Evolutionary conservation across 2,797 vertebrate species (phyloP), one percentile per base, ranked within the genome.

Genomic region (Scolopax rusticola): DNA sequence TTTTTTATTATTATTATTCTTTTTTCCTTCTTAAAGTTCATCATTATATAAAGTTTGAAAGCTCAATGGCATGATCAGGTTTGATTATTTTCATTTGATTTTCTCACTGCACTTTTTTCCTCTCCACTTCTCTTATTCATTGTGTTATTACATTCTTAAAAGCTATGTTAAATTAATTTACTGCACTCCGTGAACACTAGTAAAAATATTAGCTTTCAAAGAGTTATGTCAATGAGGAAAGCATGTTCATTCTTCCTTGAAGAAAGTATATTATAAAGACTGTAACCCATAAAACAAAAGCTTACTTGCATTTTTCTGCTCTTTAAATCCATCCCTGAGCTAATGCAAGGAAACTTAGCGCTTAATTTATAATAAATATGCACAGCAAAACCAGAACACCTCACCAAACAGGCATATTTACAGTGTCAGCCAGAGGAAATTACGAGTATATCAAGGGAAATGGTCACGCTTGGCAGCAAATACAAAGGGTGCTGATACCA

Each of bases 321-420:
- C 76, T 91, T 96, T 92, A 95, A 96, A 90, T 91, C 84, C 84
- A 79, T 88, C 92, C 79, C 32, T 79, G 68, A 92, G 93, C 48
- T 85, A 94, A 95, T 77, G 64, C 47, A 82, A 83, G 82, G 92
- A 71, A 89, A 96, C 92, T 89, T 84, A 89, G 79, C 75, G 82
- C 87, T 94, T 96, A 90, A 96, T 96, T 92, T 93, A 75, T 77
- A 91, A 96, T 93, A 96, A 96, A 94, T 94, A 96, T 94, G 95
- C 84, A 96, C 79, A 45, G 71, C 53, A 68, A 82, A 93, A 40
- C 2, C 63, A 70, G 56, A 84, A 41, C 71, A 70, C 60, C 78
- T 84, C 84, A 67, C 41, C 41, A 90, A 91, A 89, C 40, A 43
- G 32, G 57, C 24, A 19, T 77, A 86, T 83, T 95, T 78, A 67